phyloP scores from a whole-genome alignment of 2,888 invertebrate genomes.

The Rhagonycha lutea region DNA sequence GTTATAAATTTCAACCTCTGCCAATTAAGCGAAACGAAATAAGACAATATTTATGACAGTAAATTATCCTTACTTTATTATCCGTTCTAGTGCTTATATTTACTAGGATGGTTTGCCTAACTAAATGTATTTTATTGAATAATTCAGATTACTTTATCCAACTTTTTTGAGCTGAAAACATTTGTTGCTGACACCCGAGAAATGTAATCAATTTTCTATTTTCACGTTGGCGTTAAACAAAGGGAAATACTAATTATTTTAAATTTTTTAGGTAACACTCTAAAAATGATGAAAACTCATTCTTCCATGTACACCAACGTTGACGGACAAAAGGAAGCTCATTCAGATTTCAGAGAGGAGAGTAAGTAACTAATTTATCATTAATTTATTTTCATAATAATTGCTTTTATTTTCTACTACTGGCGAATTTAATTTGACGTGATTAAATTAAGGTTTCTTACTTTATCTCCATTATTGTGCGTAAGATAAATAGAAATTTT shows the following conservation, averaged over 20 bases:
- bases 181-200: neutral
- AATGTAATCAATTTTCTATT: neutral
- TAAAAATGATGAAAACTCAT: constrained; percentile 52
- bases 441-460: neutral
- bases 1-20: neutral
- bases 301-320: constrained; percentile 47
- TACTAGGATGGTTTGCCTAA: too few species aligned
- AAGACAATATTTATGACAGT: neutral
- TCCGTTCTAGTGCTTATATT: neutral
- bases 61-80: neutral
- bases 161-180: neutral
- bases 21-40: neutral
- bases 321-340: constrained; percentile 51
- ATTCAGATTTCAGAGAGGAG: constrained; percentile 48
- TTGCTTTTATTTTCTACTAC: neutral
- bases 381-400: neutral
- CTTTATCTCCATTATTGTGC: neutral
- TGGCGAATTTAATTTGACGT: neutral
- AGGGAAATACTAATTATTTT: neutral
- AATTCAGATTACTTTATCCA: neutral
- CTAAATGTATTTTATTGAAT: neutral
- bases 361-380: constrained; percentile 38
- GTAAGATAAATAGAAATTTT: neutral
- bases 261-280: constrained; percentile 44
- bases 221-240: neutral